Evolutionary conservation across 1,140 invertebrate genomes (phyloP).

Genomic region (honey bee (Apis mellifera)): DNA sequence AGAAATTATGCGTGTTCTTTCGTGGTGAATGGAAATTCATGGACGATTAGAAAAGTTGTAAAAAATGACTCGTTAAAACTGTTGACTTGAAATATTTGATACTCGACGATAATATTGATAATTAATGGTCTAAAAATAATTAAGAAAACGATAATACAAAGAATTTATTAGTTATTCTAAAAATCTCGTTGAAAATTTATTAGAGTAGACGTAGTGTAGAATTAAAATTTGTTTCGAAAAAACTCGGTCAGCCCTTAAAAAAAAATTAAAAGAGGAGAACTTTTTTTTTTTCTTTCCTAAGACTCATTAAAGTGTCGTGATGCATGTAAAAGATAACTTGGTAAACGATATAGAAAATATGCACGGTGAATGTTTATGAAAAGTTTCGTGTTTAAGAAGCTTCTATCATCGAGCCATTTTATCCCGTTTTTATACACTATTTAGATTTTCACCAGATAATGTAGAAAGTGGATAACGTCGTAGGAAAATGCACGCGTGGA

Average conservation of each 20-base stretch:
- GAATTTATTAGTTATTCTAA: no score
- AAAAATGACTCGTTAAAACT: no score
- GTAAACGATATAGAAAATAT: not conserved
- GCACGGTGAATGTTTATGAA: constrained; percentile 7
- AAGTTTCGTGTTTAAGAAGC: constrained; percentile 10
- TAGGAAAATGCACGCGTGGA: not conserved
- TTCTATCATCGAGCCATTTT: not conserved
- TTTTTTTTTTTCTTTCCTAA: no score
- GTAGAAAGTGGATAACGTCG: constrained; percentile 10
- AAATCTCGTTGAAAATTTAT: no score
- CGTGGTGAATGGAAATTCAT: no score
- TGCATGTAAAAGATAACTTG: not conserved
- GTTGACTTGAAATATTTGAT: no score
- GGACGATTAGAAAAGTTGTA: no score
- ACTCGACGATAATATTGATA: no score
- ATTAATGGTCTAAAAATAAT: no score
- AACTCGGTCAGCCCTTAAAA: not conserved
- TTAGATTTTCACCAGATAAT: constrained; percentile 15
- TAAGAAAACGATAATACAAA: no score
- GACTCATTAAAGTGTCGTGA: not conserved
- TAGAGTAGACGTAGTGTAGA: not conserved
- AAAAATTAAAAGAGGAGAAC: not conserved
- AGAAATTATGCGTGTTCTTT: no score
- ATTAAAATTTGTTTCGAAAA: no score
- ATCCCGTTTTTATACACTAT: not conserved